Percentiles rank a stretch among this genome's conserved stretches.
phyloP scores from a whole-genome alignment of 2,888 invertebrate genomes.

The Geotrupes spiniger region DNA sequence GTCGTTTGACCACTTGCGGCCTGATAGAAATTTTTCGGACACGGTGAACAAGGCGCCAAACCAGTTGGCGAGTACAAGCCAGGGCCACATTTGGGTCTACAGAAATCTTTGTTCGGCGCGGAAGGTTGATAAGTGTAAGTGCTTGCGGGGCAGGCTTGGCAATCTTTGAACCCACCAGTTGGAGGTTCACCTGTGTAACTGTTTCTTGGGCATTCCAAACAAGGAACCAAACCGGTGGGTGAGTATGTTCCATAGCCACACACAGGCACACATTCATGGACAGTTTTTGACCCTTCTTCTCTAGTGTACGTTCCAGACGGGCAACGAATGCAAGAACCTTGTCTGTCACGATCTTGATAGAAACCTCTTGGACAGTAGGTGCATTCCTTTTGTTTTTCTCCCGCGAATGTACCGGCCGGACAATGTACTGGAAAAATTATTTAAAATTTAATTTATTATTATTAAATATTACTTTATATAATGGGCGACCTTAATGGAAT shows the following conservation, averaged over 20 bases:
- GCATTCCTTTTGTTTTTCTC: slow-evolving; percentile 86
- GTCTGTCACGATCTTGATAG: slow-evolving; percentile 89
- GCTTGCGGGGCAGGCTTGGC: slow-evolving; percentile 86
- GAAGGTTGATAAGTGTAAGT: slow-evolving; percentile 90
- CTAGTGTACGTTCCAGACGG: slow-evolving; percentile 90
- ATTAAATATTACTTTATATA: neutral
- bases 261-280: slow-evolving; percentile 86
- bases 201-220: slow-evolving; percentile 90
- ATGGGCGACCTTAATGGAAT: too few relatives aligned
- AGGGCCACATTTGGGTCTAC: slow-evolving; percentile 83
- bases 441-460: neutral
- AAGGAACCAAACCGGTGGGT: slow-evolving; percentile 89
- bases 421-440: slow-evolving; percentile 74
- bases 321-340: slow-evolving; percentile 86
- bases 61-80: slow-evolving; percentile 87
- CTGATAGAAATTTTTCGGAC: slow-evolving; percentile 91
- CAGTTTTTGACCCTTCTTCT: slow-evolving; percentile 84
- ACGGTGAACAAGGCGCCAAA: slow-evolving; percentile 87
- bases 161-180: slow-evolving; percentile 87
- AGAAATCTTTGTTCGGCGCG: slow-evolving; percentile 77
- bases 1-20: slow-evolving; percentile 77
- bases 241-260: slow-evolving; percentile 96
- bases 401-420: slow-evolving; percentile 93
- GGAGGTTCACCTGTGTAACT: slow-evolving; percentile 88
- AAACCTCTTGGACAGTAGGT: slow-evolving; percentile 88